Percentiles rank a stretch among this genome's conserved stretches.
phyloP scores from a whole-genome alignment of 1,140 invertebrate genomes.

The Aculops lycopersici region DNA sequence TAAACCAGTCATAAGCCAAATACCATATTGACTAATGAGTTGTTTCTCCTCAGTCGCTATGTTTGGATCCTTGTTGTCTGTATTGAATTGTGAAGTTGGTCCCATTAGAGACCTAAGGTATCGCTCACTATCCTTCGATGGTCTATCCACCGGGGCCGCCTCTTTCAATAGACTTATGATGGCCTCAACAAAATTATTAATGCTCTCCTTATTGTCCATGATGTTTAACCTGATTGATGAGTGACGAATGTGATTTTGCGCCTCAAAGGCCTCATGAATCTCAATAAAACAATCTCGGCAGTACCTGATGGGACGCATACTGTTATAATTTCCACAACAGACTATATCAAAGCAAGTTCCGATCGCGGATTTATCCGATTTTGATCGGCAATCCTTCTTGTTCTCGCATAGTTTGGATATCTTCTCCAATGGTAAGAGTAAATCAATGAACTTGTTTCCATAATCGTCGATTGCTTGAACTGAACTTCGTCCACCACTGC shows the following conservation, averaged over 20 bases:
- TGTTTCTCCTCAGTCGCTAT: slow-evolving; percentile 33
- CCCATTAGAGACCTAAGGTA: slow-evolving; percentile 6
- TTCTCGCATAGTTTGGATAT: slow-evolving; percentile 81
- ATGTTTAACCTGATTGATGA: slow-evolving; percentile 29
- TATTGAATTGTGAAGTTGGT: slow-evolving; percentile 3
- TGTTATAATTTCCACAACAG: slow-evolving; percentile 79
- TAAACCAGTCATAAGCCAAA: slow-evolving; percentile 76
- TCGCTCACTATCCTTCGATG: slow-evolving; percentile 13
- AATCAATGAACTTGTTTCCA: slow-evolving; percentile 51
- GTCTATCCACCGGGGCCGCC: slow-evolving; percentile 15
- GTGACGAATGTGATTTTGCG: slow-evolving; percentile 21
- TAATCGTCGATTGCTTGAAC: no score
- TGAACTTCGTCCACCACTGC: no score
- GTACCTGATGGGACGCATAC: slow-evolving; percentile 71
- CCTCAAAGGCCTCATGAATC: slow-evolving; percentile 6
- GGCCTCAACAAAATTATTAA: slow-evolving; percentile 63
- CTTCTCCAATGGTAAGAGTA: slow-evolving; percentile 71
- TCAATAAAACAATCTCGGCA: slow-evolving; percentile 47
- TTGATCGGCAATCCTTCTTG: slow-evolving; percentile 77
- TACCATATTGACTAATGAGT: slow-evolving; percentile 66
- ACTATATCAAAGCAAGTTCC: slow-evolving; percentile 85
- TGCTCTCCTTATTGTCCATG: neutral
- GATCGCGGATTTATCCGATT: slow-evolving; percentile 51
- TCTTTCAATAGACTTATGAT: slow-evolving; percentile 24
- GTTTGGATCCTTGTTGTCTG: slow-evolving; percentile 14